Conservation (phyloP, 2,888 invertebrate genomes). For the Stramonita haemastoma region DNA sequence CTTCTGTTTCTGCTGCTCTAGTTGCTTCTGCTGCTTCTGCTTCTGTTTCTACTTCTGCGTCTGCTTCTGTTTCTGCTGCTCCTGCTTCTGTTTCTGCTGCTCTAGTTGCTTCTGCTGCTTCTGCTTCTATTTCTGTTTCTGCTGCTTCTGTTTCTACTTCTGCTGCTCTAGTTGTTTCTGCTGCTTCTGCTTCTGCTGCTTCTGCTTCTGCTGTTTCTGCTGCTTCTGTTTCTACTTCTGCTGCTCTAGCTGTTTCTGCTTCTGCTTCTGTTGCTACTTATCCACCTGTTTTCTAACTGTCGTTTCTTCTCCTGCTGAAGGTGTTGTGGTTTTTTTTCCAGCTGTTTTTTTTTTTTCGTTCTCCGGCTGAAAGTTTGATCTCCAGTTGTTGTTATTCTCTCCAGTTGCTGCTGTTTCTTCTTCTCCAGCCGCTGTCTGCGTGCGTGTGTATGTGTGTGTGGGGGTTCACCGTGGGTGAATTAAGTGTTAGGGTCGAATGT, state of each 20-base stretch:
- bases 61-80: background rate
- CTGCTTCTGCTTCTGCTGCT: background rate
- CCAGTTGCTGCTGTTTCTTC: background rate
- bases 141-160: too few species aligned
- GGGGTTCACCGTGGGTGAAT: background rate
- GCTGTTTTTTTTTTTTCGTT: background rate
- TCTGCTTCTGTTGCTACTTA: background rate
- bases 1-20: background rate
- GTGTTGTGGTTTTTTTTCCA: background rate
- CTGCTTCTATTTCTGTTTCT: too few species aligned
- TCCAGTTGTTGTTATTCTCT: background rate
- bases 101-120: too few species aligned
- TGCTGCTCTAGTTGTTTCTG: background rate
- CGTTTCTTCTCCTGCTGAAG: too few species aligned
- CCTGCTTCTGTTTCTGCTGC: too few species aligned
- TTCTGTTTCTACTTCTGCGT: background rate
- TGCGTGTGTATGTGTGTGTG: background rate
- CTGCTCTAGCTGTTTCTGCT: background rate
- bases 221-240: background rate
- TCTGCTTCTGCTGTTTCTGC: background rate
- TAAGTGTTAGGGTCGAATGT: too few species aligned
- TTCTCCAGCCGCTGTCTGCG: background rate
- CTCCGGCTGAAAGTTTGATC: background rate
- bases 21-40: background rate
- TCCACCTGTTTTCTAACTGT: background rate